A percentile compares a stretch with the other conserved stretches of the same genome.
phyloP scores from a whole-genome alignment of 2,888 invertebrate species.

The Rhingia campestris region DNA sequence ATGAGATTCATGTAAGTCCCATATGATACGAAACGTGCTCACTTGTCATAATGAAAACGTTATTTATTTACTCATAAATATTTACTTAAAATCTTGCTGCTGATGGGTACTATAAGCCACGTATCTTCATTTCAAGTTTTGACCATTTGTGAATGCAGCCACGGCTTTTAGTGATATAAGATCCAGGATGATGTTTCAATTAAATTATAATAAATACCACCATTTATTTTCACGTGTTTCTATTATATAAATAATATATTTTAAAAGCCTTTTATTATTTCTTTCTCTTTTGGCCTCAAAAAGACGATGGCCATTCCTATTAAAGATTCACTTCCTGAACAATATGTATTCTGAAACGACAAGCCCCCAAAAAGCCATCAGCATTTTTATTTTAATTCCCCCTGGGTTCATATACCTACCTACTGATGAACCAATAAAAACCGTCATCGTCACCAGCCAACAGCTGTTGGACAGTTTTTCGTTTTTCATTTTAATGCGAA shows the following conservation, averaged over 20 bases:
- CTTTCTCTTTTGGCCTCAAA: conserved; percentile 31
- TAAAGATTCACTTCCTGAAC: conserved; percentile 31
- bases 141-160: too few relatives aligned
- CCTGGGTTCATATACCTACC: not conserved
- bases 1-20: too few relatives aligned
- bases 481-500: conserved; percentile 7
- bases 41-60: too few relatives aligned
- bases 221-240: not conserved
- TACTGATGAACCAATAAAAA: conserved; percentile 25
- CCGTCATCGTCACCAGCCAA: conserved; percentile 1
- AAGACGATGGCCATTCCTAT: conserved; percentile 6
- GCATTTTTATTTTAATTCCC: conserved; percentile 1
- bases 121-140: too few relatives aligned
- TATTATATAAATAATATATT: too few relatives aligned
- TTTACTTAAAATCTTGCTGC: too few relatives aligned
- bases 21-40: too few relatives aligned
- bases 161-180: too few relatives aligned
- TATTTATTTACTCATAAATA: too few relatives aligned
- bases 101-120: too few relatives aligned
- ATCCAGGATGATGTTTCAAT: too few relatives aligned
- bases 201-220: too few relatives aligned
- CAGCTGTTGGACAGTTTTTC: conserved; percentile 31
- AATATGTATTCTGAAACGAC: conserved; percentile 23
- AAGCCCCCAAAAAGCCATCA: conserved; percentile 53
- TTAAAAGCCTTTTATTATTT: not conserved